phyloP scores from a whole-genome alignment of 2,113 vertebrate species.

The Urocynchramus pylzowi region DNA sequence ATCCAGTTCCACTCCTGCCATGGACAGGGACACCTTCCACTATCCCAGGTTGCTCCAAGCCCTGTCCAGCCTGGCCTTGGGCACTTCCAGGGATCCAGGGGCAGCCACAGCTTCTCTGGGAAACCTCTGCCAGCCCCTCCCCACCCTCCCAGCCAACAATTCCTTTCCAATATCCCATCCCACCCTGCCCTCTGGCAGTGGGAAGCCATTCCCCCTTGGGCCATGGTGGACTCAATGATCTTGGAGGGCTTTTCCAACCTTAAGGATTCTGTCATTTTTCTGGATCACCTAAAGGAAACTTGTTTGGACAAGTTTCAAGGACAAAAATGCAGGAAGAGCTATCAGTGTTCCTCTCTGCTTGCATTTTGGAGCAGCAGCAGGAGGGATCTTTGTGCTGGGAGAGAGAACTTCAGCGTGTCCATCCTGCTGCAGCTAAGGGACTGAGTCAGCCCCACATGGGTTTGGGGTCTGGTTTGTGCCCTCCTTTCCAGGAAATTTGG shows the following conservation, averaged over 20 bases:
- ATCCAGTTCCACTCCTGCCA: neutral
- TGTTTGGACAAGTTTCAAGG: neutral
- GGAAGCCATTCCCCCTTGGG: neutral
- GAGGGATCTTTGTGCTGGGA: neutral
- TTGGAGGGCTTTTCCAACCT: neutral
- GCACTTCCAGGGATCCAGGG: neutral
- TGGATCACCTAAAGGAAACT: neutral
- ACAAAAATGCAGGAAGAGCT: neutral
- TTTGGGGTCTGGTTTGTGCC: neutral
- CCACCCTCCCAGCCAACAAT: rapidly evolving
- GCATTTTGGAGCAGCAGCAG: neutral
- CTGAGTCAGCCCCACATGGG: neutral
- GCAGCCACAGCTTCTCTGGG: neutral
- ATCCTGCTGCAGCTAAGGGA: neutral
- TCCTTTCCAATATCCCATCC: neutral
- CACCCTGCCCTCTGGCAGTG: neutral
- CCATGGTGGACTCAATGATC: neutral
- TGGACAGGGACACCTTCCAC: neutral
- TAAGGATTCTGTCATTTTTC: neutral
- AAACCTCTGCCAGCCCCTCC: rapidly evolving
- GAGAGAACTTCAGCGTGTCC: neutral
- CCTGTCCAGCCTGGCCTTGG: rapidly evolving
- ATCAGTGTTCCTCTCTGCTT: neutral
- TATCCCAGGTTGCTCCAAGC: rapidly evolving
- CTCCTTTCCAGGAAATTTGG: neutral